Conservation (phyloP, 2,113 vertebrate genomes). For the Morone chrysops region DNA sequence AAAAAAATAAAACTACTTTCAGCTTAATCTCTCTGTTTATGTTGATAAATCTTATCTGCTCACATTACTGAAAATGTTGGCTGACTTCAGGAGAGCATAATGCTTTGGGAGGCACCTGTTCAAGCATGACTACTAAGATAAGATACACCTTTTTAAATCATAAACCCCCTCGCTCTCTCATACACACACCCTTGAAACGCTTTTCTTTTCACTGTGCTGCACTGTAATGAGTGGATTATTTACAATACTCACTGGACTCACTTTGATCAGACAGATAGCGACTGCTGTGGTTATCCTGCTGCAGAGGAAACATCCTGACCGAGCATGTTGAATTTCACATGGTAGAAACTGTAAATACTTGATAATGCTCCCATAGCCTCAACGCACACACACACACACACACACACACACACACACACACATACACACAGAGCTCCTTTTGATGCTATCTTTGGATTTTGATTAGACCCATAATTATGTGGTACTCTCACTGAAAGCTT, state of each 20-base stretch:
- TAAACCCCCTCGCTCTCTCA: background rate
- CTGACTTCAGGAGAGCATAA: background rate
- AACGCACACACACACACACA: background rate
- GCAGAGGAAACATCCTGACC: slow-evolving; percentile 25
- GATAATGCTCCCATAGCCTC: slow-evolving; percentile 16
- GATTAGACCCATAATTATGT: slow-evolving; percentile 69
- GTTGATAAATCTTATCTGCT: background rate
- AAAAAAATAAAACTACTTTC: background rate
- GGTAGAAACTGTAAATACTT: slow-evolving; percentile 35
- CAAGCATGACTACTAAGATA: slow-evolving; percentile 16
- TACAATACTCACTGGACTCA: background rate
- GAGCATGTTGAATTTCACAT: slow-evolving; percentile 19
- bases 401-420: slow-evolving; percentile 8
- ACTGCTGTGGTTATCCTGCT: background rate
- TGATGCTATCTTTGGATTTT: slow-evolving; percentile 60
- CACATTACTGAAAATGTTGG: background rate
- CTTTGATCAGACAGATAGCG: background rate
- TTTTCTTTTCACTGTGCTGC: background rate
- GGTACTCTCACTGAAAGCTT: slow-evolving; percentile 40
- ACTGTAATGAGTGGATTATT: background rate
- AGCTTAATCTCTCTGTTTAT: background rate
- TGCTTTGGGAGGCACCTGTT: slow-evolving; percentile 10
- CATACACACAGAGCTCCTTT: slow-evolving; percentile 1
- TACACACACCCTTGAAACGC: background rate
- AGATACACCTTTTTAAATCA: slow-evolving; percentile 5